These are phyloP conservation scores for Arenaria interpres DNA, from an alignment of 2,113 vertebrate genomes.

Conservation along the genomic window DNA sequence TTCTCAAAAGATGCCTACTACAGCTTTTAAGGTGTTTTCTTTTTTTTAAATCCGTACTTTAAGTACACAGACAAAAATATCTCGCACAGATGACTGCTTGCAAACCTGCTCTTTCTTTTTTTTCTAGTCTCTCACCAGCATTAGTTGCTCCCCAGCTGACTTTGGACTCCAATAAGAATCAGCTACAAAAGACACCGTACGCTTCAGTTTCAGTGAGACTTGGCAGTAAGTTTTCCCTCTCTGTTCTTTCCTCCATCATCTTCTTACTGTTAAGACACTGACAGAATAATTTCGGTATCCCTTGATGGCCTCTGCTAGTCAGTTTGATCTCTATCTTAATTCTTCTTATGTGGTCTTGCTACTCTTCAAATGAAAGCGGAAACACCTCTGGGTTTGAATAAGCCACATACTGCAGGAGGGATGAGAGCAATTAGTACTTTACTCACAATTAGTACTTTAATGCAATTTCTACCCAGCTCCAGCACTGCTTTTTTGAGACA, in stretches of 20 bases:
- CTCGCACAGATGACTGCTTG: not conserved
- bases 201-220: not conserved
- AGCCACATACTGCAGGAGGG: not conserved
- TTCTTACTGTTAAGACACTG: not conserved
- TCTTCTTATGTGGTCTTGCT: not conserved
- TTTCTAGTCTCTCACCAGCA: not conserved
- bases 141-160: not conserved
- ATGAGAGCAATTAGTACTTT: not conserved
- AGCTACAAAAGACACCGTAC: not conserved
- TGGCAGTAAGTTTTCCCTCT: not conserved
- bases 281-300: not conserved
- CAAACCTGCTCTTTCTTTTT: not conserved
- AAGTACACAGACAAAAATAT: not conserved
- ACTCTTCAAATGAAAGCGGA: fast-evolving
- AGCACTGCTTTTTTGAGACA: not conserved
- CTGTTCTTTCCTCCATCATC: not conserved
- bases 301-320: not conserved
- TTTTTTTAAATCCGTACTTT: not conserved
- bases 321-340: not conserved
- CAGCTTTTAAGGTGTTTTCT: not conserved
- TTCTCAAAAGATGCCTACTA: not conserved
- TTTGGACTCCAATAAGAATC: not conserved
- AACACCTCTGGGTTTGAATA: not conserved
- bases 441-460: not conserved
- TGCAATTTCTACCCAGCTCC: not conserved